Evolutionary conservation across 2,113 vertebrate species (phyloP).

Genomic region (Grammomys surdaster): DNA sequence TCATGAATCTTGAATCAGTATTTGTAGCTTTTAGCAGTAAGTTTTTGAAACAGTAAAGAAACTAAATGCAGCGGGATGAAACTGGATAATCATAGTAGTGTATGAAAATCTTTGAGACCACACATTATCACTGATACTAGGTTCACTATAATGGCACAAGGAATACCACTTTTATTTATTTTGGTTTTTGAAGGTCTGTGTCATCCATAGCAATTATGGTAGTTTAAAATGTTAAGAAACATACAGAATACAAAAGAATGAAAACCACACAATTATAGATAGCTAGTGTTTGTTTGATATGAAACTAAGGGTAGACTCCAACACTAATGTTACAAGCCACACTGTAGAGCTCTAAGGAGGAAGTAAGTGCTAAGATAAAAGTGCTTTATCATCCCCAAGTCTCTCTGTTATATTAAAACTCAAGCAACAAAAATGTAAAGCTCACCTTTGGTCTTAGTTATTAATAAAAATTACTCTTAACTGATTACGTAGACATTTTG

Average conservation of each 20-base stretch:
- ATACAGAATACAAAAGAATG: background rate
- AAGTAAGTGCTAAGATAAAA: background rate
- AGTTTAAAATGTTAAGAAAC: background rate
- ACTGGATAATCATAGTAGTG: background rate
- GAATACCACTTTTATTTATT: background rate
- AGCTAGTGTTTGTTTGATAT: background rate
- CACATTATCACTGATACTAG: background rate
- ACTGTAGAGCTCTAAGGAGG: background rate
- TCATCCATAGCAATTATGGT: background rate
- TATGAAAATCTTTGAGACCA: background rate
- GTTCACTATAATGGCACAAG: background rate
- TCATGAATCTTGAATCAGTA: constrained; percentile 26
- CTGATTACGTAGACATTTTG: background rate
- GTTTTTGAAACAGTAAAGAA: constrained; percentile 27
- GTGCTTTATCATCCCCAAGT: background rate
- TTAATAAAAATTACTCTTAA: constrained; percentile 20
- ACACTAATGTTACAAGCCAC: background rate
- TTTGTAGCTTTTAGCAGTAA: background rate
- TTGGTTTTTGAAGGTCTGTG: background rate
- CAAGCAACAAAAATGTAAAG: background rate
- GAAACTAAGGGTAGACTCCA: background rate
- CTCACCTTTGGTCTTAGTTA: constrained; percentile 7
- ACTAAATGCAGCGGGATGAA: constrained; percentile 4
- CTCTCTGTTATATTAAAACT: background rate
- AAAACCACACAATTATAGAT: background rate